Conservation (phyloP, 2,888 invertebrate species). For the Rhagonycha fulva region DNA sequence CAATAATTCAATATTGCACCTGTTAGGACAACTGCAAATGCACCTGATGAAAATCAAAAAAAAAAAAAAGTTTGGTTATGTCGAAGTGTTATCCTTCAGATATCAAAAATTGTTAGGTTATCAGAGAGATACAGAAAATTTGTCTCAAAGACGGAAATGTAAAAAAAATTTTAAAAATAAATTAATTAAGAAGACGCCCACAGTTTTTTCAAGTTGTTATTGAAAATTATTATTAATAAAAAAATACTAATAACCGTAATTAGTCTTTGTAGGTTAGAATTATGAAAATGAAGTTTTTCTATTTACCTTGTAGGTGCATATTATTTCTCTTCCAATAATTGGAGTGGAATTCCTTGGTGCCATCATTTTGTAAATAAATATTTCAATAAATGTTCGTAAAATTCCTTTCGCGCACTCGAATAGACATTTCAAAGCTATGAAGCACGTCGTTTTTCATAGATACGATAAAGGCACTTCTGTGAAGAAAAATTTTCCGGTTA, state of each 20-base stretch:
- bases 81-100: background rate
- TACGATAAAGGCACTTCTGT: background rate
- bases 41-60: background rate
- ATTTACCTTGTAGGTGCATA: conserved; percentile 70
- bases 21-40: background rate
- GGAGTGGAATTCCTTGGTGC: conserved; percentile 68
- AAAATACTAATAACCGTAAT: background rate
- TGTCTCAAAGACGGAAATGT: no score
- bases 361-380: conserved; percentile 48
- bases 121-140: no score
- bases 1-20: background rate
- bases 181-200: background rate
- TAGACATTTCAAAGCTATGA: background rate
- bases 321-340: conserved; percentile 68
- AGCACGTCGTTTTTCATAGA: background rate
- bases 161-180: background rate
- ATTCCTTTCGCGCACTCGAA: background rate
- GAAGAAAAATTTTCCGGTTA: background rate
- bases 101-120: background rate
- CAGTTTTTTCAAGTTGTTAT: background rate
- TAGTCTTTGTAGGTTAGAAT: background rate
- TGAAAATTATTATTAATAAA: background rate
- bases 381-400: background rate
- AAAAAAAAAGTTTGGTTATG: background rate
- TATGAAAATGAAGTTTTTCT: background rate